phyloP scores from a whole-genome alignment of 2,888 invertebrate species.

The Tineola bisselliella region DNA sequence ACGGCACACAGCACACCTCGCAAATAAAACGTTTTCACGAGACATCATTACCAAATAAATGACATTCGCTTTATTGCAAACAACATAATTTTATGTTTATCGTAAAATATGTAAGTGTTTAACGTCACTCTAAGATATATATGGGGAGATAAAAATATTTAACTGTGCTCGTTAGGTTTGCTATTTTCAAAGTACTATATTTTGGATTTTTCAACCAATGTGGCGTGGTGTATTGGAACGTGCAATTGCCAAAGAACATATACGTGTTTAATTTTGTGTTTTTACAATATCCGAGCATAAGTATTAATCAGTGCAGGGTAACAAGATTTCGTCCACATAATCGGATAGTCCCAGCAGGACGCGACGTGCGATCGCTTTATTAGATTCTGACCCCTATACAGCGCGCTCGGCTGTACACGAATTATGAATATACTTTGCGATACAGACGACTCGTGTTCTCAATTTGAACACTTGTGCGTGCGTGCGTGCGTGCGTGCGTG shows the following conservation, averaged over 20 bases:
- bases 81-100: background rate
- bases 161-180: too few species aligned
- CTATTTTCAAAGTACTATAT: too few species aligned
- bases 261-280: background rate
- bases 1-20: background rate
- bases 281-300: slow-evolving; percentile 28
- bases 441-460: background rate
- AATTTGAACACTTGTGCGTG: background rate
- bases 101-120: background rate
- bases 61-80: background rate
- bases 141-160: background rate
- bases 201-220: too few species aligned
- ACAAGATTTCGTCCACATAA: slow-evolving; percentile 56
- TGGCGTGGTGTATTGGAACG: too few species aligned
- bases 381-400: slow-evolving; percentile 56
- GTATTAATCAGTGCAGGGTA: slow-evolving; percentile 64
- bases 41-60: background rate
- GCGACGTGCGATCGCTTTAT: slow-evolving; percentile 44
- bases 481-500: too few species aligned
- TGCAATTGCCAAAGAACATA: too few species aligned
- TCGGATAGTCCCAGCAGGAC: slow-evolving; percentile 58
- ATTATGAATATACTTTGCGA: background rate
- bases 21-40: background rate
- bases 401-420: background rate
- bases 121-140: background rate